Base-by-base conservation (phyloP, 2,888 invertebrate genomes). In the Anodontia alba region DNA sequence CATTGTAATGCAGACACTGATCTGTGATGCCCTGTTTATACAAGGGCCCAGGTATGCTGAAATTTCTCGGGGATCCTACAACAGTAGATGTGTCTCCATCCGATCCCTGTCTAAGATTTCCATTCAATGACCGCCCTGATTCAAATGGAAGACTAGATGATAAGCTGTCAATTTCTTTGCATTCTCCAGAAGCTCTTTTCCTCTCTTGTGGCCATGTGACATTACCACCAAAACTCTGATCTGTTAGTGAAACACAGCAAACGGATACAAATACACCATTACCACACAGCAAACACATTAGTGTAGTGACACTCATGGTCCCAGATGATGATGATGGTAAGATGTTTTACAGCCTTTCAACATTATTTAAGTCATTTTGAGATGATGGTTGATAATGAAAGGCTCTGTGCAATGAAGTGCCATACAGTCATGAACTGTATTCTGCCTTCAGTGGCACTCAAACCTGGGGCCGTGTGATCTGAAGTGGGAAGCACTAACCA, bases 1-100 rank as follows among this genome's bases (percentile, higher is more conserved):
- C 88, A 80, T 88, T 82, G 54, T 90, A 90, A 12, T 83, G 69
- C 17, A 90, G 73, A 78, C 87, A 88, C 8, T 84, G 70, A 33
- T 88, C 89, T 2, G 86, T 81, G 67, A 83, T 68, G 7, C 72
- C 66, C 43, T 84, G 84, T 38, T 76, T 81, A 67, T 84, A 87
- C 2, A 87, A 76, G 3, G 86, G 84, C 29, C 81, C 84, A 36
- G 82, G 82, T 20, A 83, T 54, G 76, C 84, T 81, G 75, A 83
- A 82, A 57, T 17, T 23, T 29, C 26, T 26, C 57, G 76, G 49
- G 29, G 69, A 70, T n/a, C 62, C 26, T 17, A 42, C 26, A 68
- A n/a, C 26, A n/a, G 23, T 49, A 20, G 3, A 10, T 26, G 57
- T 62, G 31, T 33, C 62, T 33, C 20, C 62, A 3, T 62, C 62